A percentile compares a stretch with the other conserved stretches of the same genome.
These are phyloP conservation scores for Theropithecus gelada DNA, from an alignment of 2,113 vertebrate species.

Conservation along the genomic window DNA sequence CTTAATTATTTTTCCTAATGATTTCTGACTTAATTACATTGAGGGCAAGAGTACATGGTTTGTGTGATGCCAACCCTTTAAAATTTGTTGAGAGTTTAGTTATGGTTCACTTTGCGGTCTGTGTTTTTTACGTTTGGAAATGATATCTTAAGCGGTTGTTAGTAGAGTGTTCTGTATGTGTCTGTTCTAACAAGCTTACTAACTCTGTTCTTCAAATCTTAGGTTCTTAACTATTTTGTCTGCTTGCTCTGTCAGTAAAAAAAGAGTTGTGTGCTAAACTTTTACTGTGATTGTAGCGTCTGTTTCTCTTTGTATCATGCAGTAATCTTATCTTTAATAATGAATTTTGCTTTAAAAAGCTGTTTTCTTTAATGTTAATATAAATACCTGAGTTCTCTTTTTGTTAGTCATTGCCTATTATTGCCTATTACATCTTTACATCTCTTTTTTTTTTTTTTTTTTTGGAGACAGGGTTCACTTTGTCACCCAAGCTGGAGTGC, in stretches of 20 bases:
- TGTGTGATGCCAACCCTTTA: background rate
- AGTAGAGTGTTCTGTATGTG: background rate
- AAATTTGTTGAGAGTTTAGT: background rate
- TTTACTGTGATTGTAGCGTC: background rate
- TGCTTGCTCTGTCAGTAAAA: background rate
- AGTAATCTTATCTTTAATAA: background rate
- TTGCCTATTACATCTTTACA: background rate
- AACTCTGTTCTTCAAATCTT: background rate
- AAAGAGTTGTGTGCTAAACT: conserved; percentile 25
- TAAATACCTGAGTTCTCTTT: background rate
- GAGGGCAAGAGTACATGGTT: background rate
- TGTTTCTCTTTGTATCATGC: background rate
- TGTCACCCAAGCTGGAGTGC: too few species aligned
- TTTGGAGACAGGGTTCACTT: too few species aligned
- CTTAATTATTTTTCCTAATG: conserved; percentile 8
- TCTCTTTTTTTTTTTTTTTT: too few species aligned
- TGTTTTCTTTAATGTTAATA: background rate
- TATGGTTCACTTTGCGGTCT: background rate
- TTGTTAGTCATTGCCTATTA: background rate
- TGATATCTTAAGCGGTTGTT: background rate
- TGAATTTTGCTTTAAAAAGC: background rate
- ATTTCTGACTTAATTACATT: conserved; percentile 3
- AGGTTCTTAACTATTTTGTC: background rate
- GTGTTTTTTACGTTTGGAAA: background rate
- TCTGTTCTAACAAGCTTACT: background rate